Conservation (phyloP, 2,797 vertebrate species). For the Gambelia wislizenii region DNA sequence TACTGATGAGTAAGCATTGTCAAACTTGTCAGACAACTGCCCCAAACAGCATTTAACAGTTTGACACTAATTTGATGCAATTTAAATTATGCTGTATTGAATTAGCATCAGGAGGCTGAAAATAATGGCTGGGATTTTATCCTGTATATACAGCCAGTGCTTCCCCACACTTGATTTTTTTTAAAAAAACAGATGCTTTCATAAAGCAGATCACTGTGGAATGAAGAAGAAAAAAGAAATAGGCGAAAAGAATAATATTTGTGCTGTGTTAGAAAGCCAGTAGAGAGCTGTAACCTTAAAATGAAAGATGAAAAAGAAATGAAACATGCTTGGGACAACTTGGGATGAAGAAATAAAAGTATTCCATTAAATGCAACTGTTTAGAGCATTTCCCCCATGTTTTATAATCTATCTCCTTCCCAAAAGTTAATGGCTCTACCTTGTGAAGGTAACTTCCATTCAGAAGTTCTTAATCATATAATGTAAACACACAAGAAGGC, state of each 20-base stretch:
- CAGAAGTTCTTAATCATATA: too few species aligned
- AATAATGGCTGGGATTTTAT: conserved; percentile 31
- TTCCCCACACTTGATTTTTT: not conserved
- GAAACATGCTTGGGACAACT: not conserved
- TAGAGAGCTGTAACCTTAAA: conserved; percentile 11
- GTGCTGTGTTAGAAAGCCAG: not conserved
- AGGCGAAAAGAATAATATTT: not conserved
- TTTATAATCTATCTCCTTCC: not conserved
- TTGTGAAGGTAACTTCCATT: too few species aligned
- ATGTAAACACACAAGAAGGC: too few species aligned
- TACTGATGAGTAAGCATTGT: conserved; percentile 48
- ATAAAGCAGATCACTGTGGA: conserved; percentile 25
- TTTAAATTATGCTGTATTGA: conserved; percentile 23
- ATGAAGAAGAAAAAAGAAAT: not conserved
- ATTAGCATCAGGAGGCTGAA: conserved; percentile 48
- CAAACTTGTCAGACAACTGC: conserved; percentile 51
- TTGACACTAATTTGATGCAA: conserved; percentile 48
- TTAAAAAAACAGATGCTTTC: conserved; percentile 41
- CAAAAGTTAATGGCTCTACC: not conserved
- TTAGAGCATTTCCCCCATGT: not conserved
- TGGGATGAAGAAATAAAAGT: not conserved
- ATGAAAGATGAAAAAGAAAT: conserved; percentile 10
- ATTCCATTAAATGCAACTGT: not conserved
- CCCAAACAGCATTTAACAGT: conserved; percentile 51
- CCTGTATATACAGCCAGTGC: conserved; percentile 26